phyloP scores from a whole-genome alignment of 37 sponge, comb jelly and placozoan genomes.

The Amphimedon queenslandica region DNA sequence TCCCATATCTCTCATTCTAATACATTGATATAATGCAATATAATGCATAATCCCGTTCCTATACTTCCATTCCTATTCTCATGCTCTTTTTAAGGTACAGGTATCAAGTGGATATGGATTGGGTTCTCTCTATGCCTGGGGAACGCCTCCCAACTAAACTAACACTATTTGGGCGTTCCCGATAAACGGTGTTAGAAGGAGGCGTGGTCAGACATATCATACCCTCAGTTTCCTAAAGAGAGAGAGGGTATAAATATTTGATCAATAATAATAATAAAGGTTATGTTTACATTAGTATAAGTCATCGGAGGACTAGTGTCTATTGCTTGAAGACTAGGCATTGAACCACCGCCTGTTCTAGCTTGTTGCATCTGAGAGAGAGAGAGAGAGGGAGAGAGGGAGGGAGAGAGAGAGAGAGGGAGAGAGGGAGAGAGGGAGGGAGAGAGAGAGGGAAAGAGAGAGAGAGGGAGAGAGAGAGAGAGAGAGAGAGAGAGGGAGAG shows the following conservation, averaged over 20 bases:
- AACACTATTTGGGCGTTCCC: constrained; percentile 39
- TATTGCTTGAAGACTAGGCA: constrained; percentile 66
- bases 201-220: too few species aligned
- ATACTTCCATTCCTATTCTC: too few species aligned
- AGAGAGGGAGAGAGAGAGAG: constrained; percentile 15
- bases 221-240: too few species aligned
- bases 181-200: neutral
- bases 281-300: constrained; percentile 30
- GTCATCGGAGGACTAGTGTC: constrained; percentile 38
- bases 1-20: too few species aligned
- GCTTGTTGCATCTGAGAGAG: constrained; percentile 55
- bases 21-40: too few species aligned
- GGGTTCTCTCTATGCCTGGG: too few species aligned
- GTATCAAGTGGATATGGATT: too few species aligned
- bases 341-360: constrained; percentile 60
- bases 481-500: constrained; percentile 12
- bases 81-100: too few species aligned
- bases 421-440: constrained; percentile 26
- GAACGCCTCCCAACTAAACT: too few species aligned
- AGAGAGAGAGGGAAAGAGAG: constrained; percentile 13
- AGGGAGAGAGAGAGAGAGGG: constrained; percentile 9
- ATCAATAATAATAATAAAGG: too few species aligned
- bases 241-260: too few species aligned
- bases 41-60: too few species aligned
- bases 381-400: neutral